These are phyloP conservation scores for Lepidurus couesii DNA, from an alignment of 1,140 invertebrate species.

Conservation along the genomic window DNA sequence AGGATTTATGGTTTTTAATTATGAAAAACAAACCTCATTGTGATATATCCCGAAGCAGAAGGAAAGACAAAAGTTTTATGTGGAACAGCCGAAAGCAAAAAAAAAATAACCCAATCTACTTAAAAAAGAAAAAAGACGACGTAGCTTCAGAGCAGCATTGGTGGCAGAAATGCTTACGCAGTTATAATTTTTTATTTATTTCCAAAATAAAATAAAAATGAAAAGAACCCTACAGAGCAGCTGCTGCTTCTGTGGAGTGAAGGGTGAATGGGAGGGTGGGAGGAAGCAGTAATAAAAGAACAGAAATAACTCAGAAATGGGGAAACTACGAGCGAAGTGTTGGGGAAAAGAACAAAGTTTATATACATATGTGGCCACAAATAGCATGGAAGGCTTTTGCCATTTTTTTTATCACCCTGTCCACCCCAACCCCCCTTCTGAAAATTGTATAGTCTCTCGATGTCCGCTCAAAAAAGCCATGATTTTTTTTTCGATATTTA, in stretches of 20 bases:
- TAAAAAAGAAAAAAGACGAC: neutral
- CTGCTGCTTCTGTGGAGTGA: too few relatives aligned
- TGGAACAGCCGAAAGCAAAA: neutral
- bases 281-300: too few relatives aligned
- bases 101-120: neutral
- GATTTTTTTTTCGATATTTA: neutral
- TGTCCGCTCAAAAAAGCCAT: constrained; percentile 18
- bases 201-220: too few relatives aligned
- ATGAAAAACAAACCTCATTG: constrained; percentile 8
- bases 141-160: neutral
- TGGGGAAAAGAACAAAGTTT: neutral
- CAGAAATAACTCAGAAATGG: neutral
- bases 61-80: neutral
- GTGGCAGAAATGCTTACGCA: neutral
- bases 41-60: constrained; percentile 10
- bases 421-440: neutral
- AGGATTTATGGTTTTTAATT: constrained; percentile 16
- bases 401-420: neutral
- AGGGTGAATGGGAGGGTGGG: too few relatives aligned
- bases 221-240: too few relatives aligned
- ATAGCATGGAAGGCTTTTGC: neutral
- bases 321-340: neutral
- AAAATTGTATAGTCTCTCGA: neutral
- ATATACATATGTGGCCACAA: neutral
- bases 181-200: neutral